Conservation (phyloP, 2,113 vertebrate species). For the Pseudorhombus dupliciocellatus region DNA sequence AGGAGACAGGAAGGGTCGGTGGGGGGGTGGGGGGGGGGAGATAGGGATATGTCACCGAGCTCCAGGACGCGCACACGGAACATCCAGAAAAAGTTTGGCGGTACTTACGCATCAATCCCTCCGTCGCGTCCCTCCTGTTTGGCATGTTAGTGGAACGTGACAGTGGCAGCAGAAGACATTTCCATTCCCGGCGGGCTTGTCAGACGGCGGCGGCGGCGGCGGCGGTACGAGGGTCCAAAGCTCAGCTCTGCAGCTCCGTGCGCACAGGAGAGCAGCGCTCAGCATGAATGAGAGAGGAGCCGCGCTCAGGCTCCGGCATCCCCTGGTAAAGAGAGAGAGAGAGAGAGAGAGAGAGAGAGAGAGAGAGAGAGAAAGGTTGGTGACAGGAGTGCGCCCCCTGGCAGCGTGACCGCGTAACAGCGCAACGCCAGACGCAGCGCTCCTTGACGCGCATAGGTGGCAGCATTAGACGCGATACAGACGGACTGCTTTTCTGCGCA, state of each 20-base stretch:
- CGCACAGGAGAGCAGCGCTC: conserved; percentile 77
- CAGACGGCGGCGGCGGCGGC: conserved; percentile 18
- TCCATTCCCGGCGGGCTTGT: conserved; percentile 55
- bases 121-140: conserved; percentile 59
- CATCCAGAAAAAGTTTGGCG: conserved; percentile 55
- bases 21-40: conserved; percentile 12
- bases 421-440: conserved; percentile 9
- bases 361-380: conserved; percentile 73
- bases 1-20: background rate
- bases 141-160: conserved; percentile 64
- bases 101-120: conserved; percentile 73
- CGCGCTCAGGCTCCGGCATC: conserved; percentile 80
- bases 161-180: conserved; percentile 61
- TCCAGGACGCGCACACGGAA: conserved; percentile 18
- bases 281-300: conserved; percentile 86
- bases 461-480: conserved; percentile 53
- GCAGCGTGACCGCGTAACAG: background rate
- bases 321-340: conserved; percentile 65
- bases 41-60: background rate
- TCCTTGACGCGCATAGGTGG: conserved; percentile 76
- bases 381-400: conserved; percentile 67
- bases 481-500: background rate
- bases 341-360: conserved; percentile 64
- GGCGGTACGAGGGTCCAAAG: conserved; percentile 50
- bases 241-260: conserved; percentile 72